Conservation (phyloP, 2,797 vertebrate genomes). For the Protosalanx chinensis region DNA sequence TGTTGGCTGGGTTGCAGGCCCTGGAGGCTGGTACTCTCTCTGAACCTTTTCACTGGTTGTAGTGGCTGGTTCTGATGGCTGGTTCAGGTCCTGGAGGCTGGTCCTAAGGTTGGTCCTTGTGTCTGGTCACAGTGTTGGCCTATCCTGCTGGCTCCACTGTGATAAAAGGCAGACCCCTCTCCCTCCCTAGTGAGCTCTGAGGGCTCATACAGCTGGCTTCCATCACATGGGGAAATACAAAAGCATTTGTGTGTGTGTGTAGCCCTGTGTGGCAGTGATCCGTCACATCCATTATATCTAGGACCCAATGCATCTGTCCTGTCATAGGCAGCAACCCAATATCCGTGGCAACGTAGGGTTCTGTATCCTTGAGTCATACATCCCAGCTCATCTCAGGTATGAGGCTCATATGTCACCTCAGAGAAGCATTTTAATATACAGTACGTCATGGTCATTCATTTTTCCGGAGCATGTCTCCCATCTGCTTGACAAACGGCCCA, state of each 20-base stretch:
- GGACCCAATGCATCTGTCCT: constrained; percentile 37
- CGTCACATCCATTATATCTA: constrained; percentile 33
- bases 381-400: constrained; percentile 13
- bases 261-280: background rate
- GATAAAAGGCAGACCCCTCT: constrained; percentile 29
- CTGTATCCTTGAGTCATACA: constrained; percentile 25
- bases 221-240: constrained; percentile 26
- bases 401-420: constrained; percentile 26
- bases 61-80: background rate
- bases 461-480: background rate
- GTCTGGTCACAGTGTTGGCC: background rate
- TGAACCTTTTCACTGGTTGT: background rate
- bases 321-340: constrained; percentile 47
- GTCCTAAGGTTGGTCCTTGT: background rate
- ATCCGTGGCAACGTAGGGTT: constrained; percentile 35
- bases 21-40: too few species aligned
- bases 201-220: constrained; percentile 52
- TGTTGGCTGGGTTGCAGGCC: too few species aligned
- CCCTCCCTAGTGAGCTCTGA: constrained; percentile 22
- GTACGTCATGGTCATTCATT: constrained; percentile 16
- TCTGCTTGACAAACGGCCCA: background rate
- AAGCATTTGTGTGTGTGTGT: constrained; percentile 19
- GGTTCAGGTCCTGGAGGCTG: background rate
- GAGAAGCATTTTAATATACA: constrained; percentile 22
- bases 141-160: constrained; percentile 7